Base-by-base conservation (phyloP, 37 sponge, comb jelly and placozoan genomes). In the Oopsacas minuta region DNA sequence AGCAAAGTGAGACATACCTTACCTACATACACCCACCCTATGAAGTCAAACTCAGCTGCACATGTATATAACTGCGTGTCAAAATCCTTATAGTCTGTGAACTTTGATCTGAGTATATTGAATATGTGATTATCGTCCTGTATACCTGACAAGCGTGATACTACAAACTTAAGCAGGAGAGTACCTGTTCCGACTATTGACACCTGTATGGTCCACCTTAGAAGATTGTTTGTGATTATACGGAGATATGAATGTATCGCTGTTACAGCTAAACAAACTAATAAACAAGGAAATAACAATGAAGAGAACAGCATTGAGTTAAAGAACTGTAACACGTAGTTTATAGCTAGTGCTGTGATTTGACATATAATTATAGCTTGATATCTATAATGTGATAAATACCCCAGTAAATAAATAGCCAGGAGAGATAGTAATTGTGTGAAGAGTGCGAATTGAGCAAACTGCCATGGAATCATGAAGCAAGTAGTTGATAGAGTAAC, bases 381-480 rank as follows among this genome's bases (percentile, higher is more conserved):
- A 81, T 89, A 35, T 20, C 83, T 87, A 0, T 46, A 0, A 7
- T 49, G 17, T 0, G 90, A 39, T 0, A 90, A 28, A 1, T 84
- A 83, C 0, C 83, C 37, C 37, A 86, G 37, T 20, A n/a, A 36
- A 83, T 93, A 85, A 0, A 89, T 53, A 0, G 46, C 86, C 22
- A 88, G 28, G 36, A 93, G 69, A 34, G 85, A 87, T 0, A 90
- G 52, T 0, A 86, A 39, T 86, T 95, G 93, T 52, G 94, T 93
- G 37, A 96, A 84, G 37, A 96, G 88, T 37, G 88, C 92, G 61
- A 96, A 96, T 87, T 93, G 96, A 12, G 92, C 84, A 85, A 96
- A 96, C 88, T 91, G 94, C 94, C 94, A 94, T n/a, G 94, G 94
- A 75, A 94, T 36, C 89, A 94, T 84, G 83, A 91, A 94, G 8